Conservation (phyloP, 2,888 invertebrate species). For the Rhynchonema sp. region DNA sequence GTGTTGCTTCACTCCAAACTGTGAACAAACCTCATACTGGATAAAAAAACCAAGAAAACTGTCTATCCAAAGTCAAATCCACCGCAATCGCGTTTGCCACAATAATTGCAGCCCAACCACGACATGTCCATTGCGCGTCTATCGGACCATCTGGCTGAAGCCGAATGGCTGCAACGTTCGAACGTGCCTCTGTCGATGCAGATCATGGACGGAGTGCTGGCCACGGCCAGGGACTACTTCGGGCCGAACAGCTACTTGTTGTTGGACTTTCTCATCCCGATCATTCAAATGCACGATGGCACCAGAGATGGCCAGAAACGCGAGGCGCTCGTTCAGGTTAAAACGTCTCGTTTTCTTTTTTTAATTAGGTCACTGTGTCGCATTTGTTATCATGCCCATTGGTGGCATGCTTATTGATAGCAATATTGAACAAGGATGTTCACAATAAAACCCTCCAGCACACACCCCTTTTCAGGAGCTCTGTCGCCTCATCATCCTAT, state of each 20-base stretch:
- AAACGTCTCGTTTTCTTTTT: too few species aligned
- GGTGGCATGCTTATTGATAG: too few species aligned
- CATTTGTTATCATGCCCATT: too few species aligned
- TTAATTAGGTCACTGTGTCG: too few species aligned
- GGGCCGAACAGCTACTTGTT: neutral
- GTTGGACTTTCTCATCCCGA: neutral
- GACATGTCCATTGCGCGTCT: neutral
- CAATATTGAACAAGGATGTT: too few species aligned
- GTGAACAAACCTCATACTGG: too few species aligned
- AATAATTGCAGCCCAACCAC: neutral
- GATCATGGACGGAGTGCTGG: neutral
- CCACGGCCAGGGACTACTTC: neutral
- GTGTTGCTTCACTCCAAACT: too few species aligned
- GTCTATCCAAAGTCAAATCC: too few species aligned
- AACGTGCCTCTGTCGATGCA: neutral
- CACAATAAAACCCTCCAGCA: too few species aligned
- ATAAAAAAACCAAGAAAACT: too few species aligned
- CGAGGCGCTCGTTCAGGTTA: too few species aligned
- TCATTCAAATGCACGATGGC: neutral
- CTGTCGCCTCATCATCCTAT: neutral
- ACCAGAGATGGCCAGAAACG: neutral
- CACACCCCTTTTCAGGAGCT: neutral
- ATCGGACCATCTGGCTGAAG: neutral
- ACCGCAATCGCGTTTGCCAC: too few species aligned
- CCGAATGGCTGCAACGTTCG: neutral